Evolutionary conservation across 2,888 invertebrate species (phyloP).

Genomic region (Aplocera efformata): DNA sequence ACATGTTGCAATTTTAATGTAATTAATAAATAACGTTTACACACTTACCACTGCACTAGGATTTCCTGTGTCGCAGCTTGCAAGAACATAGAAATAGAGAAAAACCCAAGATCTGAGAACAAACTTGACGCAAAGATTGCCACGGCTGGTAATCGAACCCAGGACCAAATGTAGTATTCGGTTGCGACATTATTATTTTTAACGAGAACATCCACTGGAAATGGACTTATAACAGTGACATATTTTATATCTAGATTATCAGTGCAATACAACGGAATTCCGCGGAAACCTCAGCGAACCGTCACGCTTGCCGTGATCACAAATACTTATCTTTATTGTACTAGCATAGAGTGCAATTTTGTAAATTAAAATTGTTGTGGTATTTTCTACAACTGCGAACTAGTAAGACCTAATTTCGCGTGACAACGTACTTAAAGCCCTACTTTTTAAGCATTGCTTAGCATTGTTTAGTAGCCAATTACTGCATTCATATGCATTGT

Average conservation of each 20-base stretch:
- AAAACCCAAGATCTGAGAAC: too few species aligned
- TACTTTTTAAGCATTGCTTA: conserved; percentile 44
- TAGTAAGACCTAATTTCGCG: conserved; percentile 42
- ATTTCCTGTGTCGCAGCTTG: too few species aligned
- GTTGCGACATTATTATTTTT: conserved; percentile 11
- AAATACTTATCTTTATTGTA: conserved; percentile 26
- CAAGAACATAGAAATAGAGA: too few species aligned
- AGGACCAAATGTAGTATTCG: too few species aligned
- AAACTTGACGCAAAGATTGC: too few species aligned
- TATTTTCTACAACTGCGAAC: conserved; percentile 36
- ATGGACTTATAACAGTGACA: conserved; percentile 54
- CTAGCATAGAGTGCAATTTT: conserved; percentile 28
- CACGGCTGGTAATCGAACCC: too few species aligned
- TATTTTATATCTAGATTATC: conserved; percentile 53
- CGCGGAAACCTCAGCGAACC: conserved; percentile 51
- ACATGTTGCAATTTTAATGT: too few species aligned
- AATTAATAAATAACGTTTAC: too few species aligned
- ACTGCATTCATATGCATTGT: conserved; percentile 33
- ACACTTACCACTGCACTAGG: too few species aligned
- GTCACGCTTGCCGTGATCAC: conserved; percentile 23
- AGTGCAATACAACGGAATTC: conserved; percentile 59
- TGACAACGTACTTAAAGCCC: conserved; percentile 42
- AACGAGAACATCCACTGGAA: conserved; percentile 10
- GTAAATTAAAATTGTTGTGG: conserved; percentile 12
- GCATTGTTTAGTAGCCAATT: conserved; percentile 47